A percentile compares a stretch with the other conserved stretches of the same genome.
phyloP scores from a whole-genome alignment of 2,113 vertebrate genomes.

The Ibidorhyncha struthersii region DNA sequence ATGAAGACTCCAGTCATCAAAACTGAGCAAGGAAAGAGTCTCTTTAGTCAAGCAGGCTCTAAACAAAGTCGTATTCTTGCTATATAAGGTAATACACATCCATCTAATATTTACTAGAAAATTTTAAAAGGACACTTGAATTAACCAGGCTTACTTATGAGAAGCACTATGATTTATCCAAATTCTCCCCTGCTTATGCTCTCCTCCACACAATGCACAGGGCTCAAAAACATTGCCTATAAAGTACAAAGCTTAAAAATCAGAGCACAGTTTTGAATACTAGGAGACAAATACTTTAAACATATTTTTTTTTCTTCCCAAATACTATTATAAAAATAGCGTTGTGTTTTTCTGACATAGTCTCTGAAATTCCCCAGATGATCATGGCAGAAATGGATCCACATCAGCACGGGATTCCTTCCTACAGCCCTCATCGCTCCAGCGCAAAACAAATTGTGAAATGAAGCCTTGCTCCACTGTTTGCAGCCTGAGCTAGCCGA shows the following conservation, averaged over 20 bases:
- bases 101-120: not conserved
- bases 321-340: not conserved
- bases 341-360: not conserved
- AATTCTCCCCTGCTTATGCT: not conserved
- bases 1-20: not conserved
- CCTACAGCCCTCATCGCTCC: not conserved
- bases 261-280: not conserved
- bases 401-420: not conserved
- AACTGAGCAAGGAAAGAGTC: not conserved
- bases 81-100: not conserved
- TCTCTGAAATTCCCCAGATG: not conserved
- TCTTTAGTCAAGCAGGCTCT: not conserved
- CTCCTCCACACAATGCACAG: not conserved
- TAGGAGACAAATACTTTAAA: not conserved
- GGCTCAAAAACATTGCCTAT: not conserved
- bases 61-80: not conserved
- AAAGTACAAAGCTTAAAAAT: not conserved
- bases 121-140: not conserved
- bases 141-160: not conserved
- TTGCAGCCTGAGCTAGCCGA: slow-evolving; percentile 5
- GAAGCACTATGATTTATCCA: not conserved
- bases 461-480: not conserved
- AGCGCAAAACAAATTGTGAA: not conserved
- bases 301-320: not conserved
- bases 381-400: not conserved